Conservation (phyloP, 2,797 vertebrate genomes). For the Sebastes hubbsi region DNA sequence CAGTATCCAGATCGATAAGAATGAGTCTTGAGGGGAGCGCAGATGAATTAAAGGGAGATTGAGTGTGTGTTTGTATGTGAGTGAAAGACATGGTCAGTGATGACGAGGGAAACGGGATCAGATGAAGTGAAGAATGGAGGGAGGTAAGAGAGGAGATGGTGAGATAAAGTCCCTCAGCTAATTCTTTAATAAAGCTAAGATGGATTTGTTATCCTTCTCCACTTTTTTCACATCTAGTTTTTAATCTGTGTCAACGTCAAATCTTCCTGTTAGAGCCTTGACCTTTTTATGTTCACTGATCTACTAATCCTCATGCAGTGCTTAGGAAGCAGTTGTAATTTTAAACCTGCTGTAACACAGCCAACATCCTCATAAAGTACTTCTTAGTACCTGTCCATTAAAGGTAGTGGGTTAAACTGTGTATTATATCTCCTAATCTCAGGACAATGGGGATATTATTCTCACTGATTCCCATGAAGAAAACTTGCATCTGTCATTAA, state of each 20-base stretch:
- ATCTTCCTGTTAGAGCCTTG: not conserved
- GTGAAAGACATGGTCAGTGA: not conserved
- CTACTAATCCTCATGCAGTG: not conserved
- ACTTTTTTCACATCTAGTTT: not conserved
- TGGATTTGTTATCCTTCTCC: slow-evolving; percentile 7
- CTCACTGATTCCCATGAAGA: not conserved
- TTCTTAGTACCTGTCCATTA: slow-evolving; percentile 5
- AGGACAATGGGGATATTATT: slow-evolving; percentile 9
- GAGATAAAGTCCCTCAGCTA: slow-evolving; percentile 11
- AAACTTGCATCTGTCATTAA: not conserved
- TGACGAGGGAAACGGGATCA: slow-evolving; percentile 9
- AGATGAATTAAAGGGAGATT: slow-evolving; percentile 25
- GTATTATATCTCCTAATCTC: slow-evolving; percentile 4
- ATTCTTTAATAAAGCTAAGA: slow-evolving; percentile 21
- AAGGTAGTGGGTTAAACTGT: not conserved
- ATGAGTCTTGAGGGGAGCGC: not conserved
- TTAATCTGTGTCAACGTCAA: slow-evolving; percentile 2
- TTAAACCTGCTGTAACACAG: slow-evolving; percentile 4
- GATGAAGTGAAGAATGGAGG: not conserved
- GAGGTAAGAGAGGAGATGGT: not conserved
- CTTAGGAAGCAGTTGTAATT: not conserved
- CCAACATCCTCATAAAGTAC: not conserved
- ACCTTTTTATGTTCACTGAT: not conserved
- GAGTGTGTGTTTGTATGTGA: slow-evolving; percentile 4
- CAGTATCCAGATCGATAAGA: not conserved